A percentile compares a stretch with the other conserved stretches of the same genome.
Evolutionary conservation across 2,888 invertebrate genomes (phyloP).

Genomic region (Lasius fuliginosus): DNA sequence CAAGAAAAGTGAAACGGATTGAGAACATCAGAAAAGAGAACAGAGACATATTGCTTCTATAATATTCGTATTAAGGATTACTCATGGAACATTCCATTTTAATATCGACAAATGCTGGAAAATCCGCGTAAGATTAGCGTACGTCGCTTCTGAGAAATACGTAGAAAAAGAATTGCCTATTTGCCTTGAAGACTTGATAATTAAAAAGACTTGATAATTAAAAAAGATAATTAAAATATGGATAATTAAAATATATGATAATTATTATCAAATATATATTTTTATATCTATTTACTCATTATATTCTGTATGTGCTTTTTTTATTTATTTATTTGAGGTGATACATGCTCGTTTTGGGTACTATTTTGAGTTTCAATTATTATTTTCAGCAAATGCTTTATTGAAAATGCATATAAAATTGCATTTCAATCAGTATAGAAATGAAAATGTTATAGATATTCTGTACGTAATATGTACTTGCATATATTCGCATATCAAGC

Average conservation of each 20-base stretch:
- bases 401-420: background rate
- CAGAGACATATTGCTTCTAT: background rate
- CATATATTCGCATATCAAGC: slow-evolving; percentile 6
- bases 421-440: slow-evolving; percentile 13
- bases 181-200: background rate
- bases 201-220: too few relatives aligned
- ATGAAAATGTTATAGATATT: background rate
- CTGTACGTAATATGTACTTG: background rate
- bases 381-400: background rate
- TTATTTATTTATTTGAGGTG: background rate
- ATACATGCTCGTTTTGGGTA: background rate
- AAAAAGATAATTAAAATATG: background rate
- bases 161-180: background rate
- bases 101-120: background rate
- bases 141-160: background rate
- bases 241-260: too few relatives aligned
- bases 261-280: background rate
- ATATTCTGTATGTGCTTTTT: background rate
- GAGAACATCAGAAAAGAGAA: background rate
- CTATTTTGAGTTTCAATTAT: background rate
- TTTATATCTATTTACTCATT: background rate
- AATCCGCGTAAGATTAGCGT: background rate
- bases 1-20: background rate
- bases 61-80: background rate
- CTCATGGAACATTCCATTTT: background rate